Base-by-base conservation (phyloP, 2,797 vertebrate genomes). In the Cygnus olor region DNA sequence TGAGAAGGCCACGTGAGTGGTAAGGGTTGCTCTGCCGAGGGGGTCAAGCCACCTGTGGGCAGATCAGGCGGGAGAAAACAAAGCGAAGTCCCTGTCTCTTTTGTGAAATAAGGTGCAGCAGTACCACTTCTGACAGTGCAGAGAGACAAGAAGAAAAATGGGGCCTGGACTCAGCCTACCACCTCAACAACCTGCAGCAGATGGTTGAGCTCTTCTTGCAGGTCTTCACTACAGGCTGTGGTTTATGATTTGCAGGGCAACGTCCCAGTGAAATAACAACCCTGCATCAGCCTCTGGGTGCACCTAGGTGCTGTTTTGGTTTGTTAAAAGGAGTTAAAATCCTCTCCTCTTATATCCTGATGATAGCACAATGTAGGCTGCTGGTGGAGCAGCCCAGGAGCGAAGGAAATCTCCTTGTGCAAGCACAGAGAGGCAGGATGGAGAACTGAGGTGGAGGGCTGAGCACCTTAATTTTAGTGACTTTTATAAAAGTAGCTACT, bases 121-220 rank as follows among this genome's bases (percentile, higher is more conserved):
- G 36, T 27, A 36, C 13, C 3, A 8, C 14, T 66, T 80, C 56
- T 69, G 61, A 30, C n/a, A 51, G 6, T 36, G 44, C 38, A 77
- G n/a, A 73, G 83, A 88, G 91, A 51, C 18, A 56, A 71, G 73
- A 58, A 77, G 24, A 17, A 92, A 93, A 68, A 5, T 5, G 27
- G 61, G 18, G 17, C 4, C 30, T 68, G 21, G 30, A 34, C 15
- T 72, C 51, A 6, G 30, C 40, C 56, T 70, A 30, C 30, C 14
- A 19, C 28, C 12, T 49, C 2, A 0, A n/a, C 0, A 0, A 16
- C 51, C 44, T 64, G 47, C 76, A 69, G 44, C 13, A 13, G 1
- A 28, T 18, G 15, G 8, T n/a, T 14, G 21, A 42, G 32, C 25
- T 82, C 51, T 27, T 38, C 34, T 44, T 36, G 45, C 60, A 73